Evolutionary conservation across 2,888 invertebrate species (phyloP), one percentile per base, ranked within the genome.

Genomic region (Nemoura dubitans): DNA sequence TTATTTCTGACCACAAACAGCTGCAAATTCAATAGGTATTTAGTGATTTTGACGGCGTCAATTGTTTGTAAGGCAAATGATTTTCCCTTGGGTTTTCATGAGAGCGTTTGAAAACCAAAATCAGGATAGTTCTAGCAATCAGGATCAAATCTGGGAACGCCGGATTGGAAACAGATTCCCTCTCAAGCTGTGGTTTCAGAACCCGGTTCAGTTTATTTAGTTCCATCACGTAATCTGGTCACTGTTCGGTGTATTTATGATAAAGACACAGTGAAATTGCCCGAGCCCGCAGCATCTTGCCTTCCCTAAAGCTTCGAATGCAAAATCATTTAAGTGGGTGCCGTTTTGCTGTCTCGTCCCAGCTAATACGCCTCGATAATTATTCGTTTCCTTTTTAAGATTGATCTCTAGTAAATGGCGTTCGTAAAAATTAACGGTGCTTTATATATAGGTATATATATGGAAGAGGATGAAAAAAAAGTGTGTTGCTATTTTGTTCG

Each of bases 361-460:
- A 10, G 36, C 36, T 36, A 36, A 36, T 59, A 21, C 21, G 59
- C 21, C 59, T 59, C 10, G 21, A 10, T 26, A 42, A 43, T 42
- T 42, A 42, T 59, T 25, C 59, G n/a, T 26, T 83, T 83, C 26
- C 83, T 83, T 28, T 43, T 26, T 29, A 30, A 83, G 83, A 43
- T 42, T 59, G 59, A 59, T 83, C 59, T 43, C 26, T 6, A 7
- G 29, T 83, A 83, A 42, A 10, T 59, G 83, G 26, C 26, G 29
- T 28, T 78, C 81, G 29, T 29, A 81, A 28, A 81, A 59, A 59
- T 59, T 5, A 30, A 81, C 81, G 30, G 81, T 3, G 59, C 10
- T 59, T 59, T 59, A 10, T 59, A 59, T 81, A 30, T n/a, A 5
- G 10, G 10, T 81, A 81, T 21, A 81, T 36, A 36, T 36, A 36